phyloP scores from a whole-genome alignment of 2,888 invertebrate genomes.

The Scaptodrosophila latifasciaeformis region DNA sequence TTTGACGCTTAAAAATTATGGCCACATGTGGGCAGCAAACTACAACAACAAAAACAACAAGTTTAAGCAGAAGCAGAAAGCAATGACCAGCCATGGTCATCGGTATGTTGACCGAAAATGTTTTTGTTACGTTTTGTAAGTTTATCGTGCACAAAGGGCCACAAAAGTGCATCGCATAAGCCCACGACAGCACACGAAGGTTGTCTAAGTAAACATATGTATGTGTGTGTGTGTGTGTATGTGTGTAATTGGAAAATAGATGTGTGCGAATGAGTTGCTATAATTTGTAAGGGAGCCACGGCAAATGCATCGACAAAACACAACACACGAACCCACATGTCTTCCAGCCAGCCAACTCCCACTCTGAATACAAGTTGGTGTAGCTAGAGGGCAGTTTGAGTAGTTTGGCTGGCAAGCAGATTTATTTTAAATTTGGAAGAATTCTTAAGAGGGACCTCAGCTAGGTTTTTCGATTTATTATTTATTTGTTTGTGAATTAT shows the following conservation, averaged over 20 bases:
- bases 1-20: constrained; percentile 66
- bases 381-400: too few species aligned
- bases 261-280: constrained; percentile 15
- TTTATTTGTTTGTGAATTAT: too few species aligned
- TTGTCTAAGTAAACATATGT: constrained; percentile 11
- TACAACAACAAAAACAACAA: constrained; percentile 21
- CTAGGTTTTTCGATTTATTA: too few species aligned
- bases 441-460: too few species aligned
- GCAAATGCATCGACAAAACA: constrained; percentile 23
- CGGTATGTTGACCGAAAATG: constrained; percentile 52
- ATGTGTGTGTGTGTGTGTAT: constrained; percentile 3
- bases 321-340: constrained; percentile 21
- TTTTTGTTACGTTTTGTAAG: constrained; percentile 58
- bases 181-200: constrained; percentile 33
- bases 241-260: not conserved
- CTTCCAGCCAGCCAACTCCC: not conserved
- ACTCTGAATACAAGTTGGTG: not conserved
- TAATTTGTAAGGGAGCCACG: constrained; percentile 61
- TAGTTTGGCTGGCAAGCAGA: too few species aligned
- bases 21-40: constrained; percentile 64
- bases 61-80: not conserved
- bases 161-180: constrained; percentile 30
- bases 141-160: constrained; percentile 55
- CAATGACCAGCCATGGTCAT: constrained; percentile 39
- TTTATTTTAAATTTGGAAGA: too few species aligned